Evolutionary conservation across 1,140 invertebrate genomes (phyloP).

Genomic region (Heliconius hermathena): DNA sequence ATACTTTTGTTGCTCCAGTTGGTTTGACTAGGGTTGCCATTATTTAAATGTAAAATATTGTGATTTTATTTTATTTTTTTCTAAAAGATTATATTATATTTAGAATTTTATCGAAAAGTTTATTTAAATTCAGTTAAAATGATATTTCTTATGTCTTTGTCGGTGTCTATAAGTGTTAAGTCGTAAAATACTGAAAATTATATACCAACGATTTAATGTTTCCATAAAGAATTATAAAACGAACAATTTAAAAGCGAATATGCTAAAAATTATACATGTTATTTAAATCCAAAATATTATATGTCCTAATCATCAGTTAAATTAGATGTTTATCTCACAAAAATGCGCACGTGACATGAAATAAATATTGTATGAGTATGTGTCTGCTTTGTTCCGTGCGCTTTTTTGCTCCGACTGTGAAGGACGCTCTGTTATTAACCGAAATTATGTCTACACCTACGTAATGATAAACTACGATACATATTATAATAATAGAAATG

Average conservation of each 20-base stretch:
- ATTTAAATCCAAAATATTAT: too few species aligned
- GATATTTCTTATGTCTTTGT: neutral
- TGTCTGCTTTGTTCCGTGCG: slow-evolving; percentile 25
- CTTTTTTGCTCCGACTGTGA: slow-evolving; percentile 38
- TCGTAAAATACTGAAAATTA: too few species aligned
- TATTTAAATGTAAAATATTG: neutral
- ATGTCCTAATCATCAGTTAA: neutral
- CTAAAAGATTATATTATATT: neutral
- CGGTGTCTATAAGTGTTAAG: neutral
- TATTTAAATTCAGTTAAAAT: too few species aligned
- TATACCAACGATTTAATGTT: too few species aligned
- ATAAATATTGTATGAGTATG: slow-evolving; percentile 3
- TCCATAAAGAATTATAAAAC: too few species aligned
- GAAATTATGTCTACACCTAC: slow-evolving; percentile 21
- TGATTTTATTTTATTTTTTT: neutral
- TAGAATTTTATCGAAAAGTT: too few species aligned
- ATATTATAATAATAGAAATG: neutral
- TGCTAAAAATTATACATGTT: too few species aligned
- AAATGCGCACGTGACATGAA: slow-evolving; percentile 37
- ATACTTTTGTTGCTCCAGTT: slow-evolving; percentile 37
- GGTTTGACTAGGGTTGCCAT: slow-evolving; percentile 19
- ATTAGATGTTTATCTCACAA: slow-evolving; percentile 39
- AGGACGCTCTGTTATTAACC: slow-evolving; percentile 34
- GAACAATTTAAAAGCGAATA: too few species aligned
- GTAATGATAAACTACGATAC: neutral